Evolutionary conservation across 2,888 invertebrate species (phyloP), one percentile per base, ranked within the genome.

Genomic region (Lithosia quadra): DNA sequence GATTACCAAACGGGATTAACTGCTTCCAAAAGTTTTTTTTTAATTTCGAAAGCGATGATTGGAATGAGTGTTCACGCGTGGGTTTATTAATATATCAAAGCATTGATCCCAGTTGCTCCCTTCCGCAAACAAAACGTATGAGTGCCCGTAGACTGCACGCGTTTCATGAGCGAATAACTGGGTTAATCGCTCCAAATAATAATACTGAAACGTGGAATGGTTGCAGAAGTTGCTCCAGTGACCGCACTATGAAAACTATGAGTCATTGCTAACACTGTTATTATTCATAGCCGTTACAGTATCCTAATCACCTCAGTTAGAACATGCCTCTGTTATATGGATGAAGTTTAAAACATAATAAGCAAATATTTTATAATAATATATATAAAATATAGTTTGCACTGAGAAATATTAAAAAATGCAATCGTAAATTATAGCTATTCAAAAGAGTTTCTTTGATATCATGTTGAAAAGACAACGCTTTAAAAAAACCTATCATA

Each of bases 101-200:
- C 43, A 56, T 22, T 43, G 49, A 65, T 56, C 56, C 18, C 21
- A 58, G 57, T 18, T 49, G 33, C 71, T 80, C 79, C 81, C 87
- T 90, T 89, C 89, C 88, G 88, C 86, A 89, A 88, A 88, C 49
- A 85, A 84, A 80, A 79, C 81, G 72, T 77, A 82, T 85, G 82
- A 86, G 84, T 85, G 84, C 84, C 75, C 78, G 75, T 72, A 82
- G 79, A 73, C 75, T 84, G 83, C 77, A 82, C 74, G 68, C 76
- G 80, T 80, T 88, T 91, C 86, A 89, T 83, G 84, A 79, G 79
- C 78, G 55, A 67, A 76, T 85, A 93, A 87, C 80, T 92, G 79
- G 94, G 93, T 93, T 92, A 94, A 93, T 91, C 82, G 86, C 78
- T 80, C 78, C 81, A 79, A 88, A 90, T 90, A 89, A 76, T 90